Percentiles rank a stretch among this genome's conserved stretches.
phyloP scores from a whole-genome alignment of 2,797 vertebrate genomes.

The Acrocephalus scirpaceus region DNA sequence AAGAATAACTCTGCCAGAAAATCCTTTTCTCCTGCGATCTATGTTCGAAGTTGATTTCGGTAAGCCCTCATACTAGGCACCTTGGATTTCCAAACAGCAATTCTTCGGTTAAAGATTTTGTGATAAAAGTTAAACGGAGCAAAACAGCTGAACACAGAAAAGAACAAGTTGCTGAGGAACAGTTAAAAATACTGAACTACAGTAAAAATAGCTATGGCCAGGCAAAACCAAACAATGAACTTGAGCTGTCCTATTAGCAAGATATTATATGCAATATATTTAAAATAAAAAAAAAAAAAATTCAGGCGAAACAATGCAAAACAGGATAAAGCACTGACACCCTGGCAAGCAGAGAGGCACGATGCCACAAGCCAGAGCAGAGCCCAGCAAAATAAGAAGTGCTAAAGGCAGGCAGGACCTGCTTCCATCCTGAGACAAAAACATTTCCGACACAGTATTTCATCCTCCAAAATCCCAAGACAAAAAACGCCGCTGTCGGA shows the following conservation, averaged over 20 bases:
- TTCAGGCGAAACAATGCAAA: not conserved
- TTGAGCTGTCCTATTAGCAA: not conserved
- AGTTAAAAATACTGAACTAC: not conserved
- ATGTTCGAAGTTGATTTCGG: not conserved
- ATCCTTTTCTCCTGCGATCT: not conserved
- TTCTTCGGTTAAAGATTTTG: constrained; percentile 19
- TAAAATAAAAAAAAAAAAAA: not conserved
- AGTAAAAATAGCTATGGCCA: not conserved
- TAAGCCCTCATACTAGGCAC: not conserved
- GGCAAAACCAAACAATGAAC: not conserved
- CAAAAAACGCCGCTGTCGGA: not conserved
- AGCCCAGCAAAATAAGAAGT: not conserved
- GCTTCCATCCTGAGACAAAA: constrained; percentile 39
- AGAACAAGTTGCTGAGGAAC: not conserved
- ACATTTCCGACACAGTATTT: constrained; percentile 56
- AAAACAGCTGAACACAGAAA: not conserved
- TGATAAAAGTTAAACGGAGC: constrained; percentile 36
- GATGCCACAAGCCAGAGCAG: not conserved
- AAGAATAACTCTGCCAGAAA: constrained; percentile 38
- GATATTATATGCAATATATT: not conserved
- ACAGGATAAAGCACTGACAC: not conserved
- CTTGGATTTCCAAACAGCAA: not conserved
- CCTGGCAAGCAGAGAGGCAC: constrained; percentile 12
- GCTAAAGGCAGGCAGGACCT: constrained; percentile 42
- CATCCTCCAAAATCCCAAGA: constrained; percentile 50